These are phyloP conservation scores for Tillus elongatus DNA, from an alignment of 2,888 invertebrate species.

Conservation along the genomic window DNA sequence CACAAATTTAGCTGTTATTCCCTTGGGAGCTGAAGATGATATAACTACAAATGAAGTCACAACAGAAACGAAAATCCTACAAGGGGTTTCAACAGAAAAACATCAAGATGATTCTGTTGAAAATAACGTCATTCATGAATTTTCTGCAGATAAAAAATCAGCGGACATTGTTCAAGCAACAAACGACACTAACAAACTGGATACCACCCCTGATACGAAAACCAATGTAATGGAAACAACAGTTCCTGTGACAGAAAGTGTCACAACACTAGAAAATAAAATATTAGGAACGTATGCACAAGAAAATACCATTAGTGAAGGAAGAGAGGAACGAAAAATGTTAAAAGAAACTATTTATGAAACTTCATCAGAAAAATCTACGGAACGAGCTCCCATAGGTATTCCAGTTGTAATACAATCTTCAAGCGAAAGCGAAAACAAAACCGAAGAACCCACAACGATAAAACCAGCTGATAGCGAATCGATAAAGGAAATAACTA, in stretches of 20 bases:
- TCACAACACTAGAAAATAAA: background rate
- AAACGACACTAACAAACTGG: background rate
- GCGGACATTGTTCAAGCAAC: background rate
- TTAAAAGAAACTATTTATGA: no score
- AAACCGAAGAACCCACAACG: background rate
- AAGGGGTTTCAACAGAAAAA: slow-evolving; percentile 4
- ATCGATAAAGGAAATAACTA: slow-evolving; percentile 31
- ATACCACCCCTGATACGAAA: background rate
- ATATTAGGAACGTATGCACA: background rate
- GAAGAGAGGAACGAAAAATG: no score
- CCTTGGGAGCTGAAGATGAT: slow-evolving; percentile 23
- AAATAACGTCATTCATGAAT: slow-evolving; percentile 1
- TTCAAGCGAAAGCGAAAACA: no score
- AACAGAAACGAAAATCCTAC: background rate
- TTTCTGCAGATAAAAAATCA: background rate
- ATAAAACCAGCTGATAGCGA: slow-evolving; percentile 15
- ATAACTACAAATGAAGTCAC: slow-evolving; percentile 7
- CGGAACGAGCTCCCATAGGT: background rate
- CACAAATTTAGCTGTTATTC: slow-evolving; percentile 15
- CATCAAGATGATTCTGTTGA: background rate
- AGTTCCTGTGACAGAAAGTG: background rate
- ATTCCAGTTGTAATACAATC: no score
- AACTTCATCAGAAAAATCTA: no score
- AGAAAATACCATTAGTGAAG: background rate
- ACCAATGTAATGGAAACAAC: background rate